Conservation (phyloP, 2,797 vertebrate genomes). For the Euphonia xanthogaster region DNA sequence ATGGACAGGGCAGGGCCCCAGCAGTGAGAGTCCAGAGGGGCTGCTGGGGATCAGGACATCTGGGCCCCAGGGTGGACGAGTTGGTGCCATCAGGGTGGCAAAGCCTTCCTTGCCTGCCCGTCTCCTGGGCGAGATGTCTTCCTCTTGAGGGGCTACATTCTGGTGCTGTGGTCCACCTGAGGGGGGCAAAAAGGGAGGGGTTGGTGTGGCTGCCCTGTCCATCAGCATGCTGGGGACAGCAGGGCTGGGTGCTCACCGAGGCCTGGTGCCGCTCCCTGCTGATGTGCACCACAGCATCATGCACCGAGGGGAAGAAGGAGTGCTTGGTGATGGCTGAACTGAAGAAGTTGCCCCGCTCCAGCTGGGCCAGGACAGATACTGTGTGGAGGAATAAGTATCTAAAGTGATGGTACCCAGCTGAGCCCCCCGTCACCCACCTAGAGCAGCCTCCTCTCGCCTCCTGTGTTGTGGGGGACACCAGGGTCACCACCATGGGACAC, state of each 20-base stretch:
- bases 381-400: not conserved
- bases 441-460: not conserved
- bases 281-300: conserved; percentile 80
- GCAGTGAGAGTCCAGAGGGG: not conserved
- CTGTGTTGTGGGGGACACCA: rapidly evolving
- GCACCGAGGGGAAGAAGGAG: conserved; percentile 85
- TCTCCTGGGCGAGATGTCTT: rapidly evolving
- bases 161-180: conserved; percentile 2
- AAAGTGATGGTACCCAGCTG: not conserved
- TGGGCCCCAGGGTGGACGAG: rapidly evolving
- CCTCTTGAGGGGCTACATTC: not conserved
- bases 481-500: not conserved
- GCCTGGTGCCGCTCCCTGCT: not conserved
- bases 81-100: not conserved
- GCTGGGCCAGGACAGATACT: conserved; percentile 84
- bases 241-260: not conserved
- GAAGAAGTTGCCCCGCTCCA: conserved; percentile 88
- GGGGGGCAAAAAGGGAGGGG: not conserved
- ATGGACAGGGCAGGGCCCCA: rapidly evolving
- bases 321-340: conserved; percentile 83
- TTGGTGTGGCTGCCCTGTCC: not conserved
- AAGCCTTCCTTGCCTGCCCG: rapidly evolving
- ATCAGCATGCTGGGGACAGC: rapidly evolving
- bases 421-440: rapidly evolving
- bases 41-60: not conserved